A percentile compares a stretch with the other conserved stretches of the same genome.
These are phyloP conservation scores for Apodemus speciosus DNA, from an alignment of 2,113 vertebrate genomes.

Conservation along the genomic window DNA sequence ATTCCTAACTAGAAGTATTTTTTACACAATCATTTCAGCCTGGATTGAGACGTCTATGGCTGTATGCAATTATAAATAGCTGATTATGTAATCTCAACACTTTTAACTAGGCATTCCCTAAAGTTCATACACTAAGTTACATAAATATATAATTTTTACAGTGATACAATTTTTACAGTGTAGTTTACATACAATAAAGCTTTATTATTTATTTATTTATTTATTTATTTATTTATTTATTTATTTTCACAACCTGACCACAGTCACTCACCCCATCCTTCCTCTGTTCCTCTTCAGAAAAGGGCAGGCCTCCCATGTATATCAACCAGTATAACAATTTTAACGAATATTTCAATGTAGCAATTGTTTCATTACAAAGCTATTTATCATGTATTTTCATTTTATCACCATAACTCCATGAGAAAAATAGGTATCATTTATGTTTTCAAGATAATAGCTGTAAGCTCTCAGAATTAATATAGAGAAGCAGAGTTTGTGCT, in stretches of 20 bases:
- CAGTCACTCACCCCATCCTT: background rate
- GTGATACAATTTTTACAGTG: background rate
- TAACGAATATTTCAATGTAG: background rate
- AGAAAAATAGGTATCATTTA: background rate
- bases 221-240: background rate
- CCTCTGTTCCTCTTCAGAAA: background rate
- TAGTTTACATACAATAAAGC: background rate
- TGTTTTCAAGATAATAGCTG: background rate
- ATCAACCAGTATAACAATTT: background rate
- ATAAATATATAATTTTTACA: background rate
- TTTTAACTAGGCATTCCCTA: background rate
- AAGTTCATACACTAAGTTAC: slow-evolving; percentile 32
- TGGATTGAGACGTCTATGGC: background rate
- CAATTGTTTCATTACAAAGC: slow-evolving; percentile 15
- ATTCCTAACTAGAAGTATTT: slow-evolving; percentile 6
- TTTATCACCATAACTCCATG: background rate
- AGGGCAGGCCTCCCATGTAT: background rate
- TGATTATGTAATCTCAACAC: background rate
- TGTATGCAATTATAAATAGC: slow-evolving; percentile 18
- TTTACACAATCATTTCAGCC: background rate
- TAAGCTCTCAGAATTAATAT: background rate
- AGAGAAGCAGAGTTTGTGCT: background rate
- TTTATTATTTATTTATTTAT: background rate
- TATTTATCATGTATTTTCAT: slow-evolving; percentile 30
- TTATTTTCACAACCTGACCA: background rate